Conservation (phyloP, 2,113 vertebrate species). For the Butorides virescens region DNA sequence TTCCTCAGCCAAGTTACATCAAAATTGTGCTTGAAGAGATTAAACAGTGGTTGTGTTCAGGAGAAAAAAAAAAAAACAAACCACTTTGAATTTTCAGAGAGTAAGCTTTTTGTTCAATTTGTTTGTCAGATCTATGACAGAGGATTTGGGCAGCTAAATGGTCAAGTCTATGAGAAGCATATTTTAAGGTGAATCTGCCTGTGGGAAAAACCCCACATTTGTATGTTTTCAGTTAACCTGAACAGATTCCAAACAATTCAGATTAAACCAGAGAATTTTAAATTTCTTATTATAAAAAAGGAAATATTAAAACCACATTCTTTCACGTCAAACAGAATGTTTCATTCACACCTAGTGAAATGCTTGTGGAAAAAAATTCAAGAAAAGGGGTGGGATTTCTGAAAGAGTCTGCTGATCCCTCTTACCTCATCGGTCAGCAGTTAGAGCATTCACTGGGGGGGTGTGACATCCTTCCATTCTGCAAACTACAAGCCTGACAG, state of each 20-base stretch:
- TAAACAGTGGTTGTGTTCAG: neutral
- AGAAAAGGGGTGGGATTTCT: neutral
- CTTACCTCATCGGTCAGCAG: neutral
- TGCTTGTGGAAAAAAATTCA: neutral
- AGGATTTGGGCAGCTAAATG: neutral
- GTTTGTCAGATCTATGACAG: neutral
- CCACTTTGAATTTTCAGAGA: neutral
- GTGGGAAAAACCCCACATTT: accelerated
- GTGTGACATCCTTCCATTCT: neutral
- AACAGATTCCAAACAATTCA: neutral
- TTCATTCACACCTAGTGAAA: neutral
- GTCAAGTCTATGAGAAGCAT: neutral
- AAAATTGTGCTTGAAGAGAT: neutral
- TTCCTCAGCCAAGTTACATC: neutral
- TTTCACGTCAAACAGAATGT: neutral
- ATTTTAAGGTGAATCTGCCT: neutral
- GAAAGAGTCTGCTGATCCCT: neutral
- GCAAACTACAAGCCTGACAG: neutral
- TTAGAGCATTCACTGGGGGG: neutral
- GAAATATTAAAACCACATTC: neutral
- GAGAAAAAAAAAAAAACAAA: neutral
- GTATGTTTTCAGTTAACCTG: neutral
- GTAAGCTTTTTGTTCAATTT: neutral
- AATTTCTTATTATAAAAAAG: neutral
- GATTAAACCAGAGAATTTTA: neutral